These are phyloP conservation scores for Nymphicus hollandicus DNA, from an alignment of 2,113 vertebrate genomes.

Conservation along the genomic window DNA sequence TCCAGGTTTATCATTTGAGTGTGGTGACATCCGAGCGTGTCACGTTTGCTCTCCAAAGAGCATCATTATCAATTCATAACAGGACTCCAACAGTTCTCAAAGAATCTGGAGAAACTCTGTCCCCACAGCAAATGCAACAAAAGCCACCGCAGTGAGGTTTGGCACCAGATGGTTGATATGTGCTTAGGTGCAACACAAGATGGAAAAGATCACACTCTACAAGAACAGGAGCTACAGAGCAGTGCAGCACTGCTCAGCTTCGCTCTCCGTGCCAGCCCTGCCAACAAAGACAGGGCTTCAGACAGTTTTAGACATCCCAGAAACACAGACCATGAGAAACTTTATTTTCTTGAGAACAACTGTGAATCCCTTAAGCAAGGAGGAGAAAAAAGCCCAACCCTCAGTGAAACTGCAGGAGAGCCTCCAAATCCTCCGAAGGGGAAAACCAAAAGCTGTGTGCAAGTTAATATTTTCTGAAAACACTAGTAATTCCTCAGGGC, in stretches of 20 bases:
- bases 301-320: neutral
- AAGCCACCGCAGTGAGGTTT: accelerated
- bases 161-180: neutral
- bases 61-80: neutral
- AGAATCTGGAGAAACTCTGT: neutral
- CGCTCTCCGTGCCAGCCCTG: neutral
- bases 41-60: neutral
- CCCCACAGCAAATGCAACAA: neutral
- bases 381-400: neutral
- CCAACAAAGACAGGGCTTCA: neutral
- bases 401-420: neutral
- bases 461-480: neutral
- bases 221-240: neutral
- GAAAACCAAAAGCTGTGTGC: neutral
- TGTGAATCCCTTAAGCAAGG: neutral
- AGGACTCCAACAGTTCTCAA: neutral
- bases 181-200: neutral
- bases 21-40: neutral
- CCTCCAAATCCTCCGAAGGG: neutral
- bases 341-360: neutral
- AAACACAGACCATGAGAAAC: neutral
- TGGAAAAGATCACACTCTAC: accelerated
- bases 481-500: neutral
- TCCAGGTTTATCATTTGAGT: neutral
- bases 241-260: accelerated